Conservation (phyloP, 1,140 invertebrate genomes). For the Hycleus cichorii region DNA sequence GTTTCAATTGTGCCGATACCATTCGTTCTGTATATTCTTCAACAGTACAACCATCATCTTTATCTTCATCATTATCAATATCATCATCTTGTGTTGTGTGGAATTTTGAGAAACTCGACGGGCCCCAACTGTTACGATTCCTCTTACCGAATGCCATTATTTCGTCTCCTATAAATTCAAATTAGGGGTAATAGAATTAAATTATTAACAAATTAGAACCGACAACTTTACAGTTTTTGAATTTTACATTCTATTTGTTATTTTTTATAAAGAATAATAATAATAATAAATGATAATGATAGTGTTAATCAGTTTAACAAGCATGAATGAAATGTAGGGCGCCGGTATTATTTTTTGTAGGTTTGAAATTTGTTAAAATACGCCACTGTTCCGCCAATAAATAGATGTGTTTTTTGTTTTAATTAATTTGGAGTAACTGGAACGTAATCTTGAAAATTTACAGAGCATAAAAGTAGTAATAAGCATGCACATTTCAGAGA, state of each 20-base stretch:
- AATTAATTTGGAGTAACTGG: too few relatives aligned
- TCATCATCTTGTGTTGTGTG: too few relatives aligned
- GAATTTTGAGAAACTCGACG: conserved; percentile 37
- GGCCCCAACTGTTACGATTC: conserved; percentile 59
- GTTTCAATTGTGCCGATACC: conserved; percentile 65
- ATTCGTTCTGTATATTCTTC: conserved; percentile 70
- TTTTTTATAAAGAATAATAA: too few relatives aligned
- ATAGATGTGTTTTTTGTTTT: too few relatives aligned
- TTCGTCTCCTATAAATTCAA: neutral
- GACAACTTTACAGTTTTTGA: conserved; percentile 6
- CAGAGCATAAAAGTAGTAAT: too few relatives aligned
- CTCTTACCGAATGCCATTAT: conserved; percentile 33
- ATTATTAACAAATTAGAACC: neutral
- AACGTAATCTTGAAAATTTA: too few relatives aligned
- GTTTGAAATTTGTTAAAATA: too few relatives aligned
- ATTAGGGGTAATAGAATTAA: neutral
- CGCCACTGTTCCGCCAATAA: too few relatives aligned
- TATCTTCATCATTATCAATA: too few relatives aligned
- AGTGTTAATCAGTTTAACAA: conserved; percentile 2
- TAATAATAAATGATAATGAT: neutral
- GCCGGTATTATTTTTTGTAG: too few relatives aligned
- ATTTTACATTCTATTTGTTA: conserved; percentile 9
- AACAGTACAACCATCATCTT: neutral
- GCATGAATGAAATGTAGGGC: too few relatives aligned
- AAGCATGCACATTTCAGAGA: too few relatives aligned